phyloP scores from a whole-genome alignment of 2,888 invertebrate species.

The Drosophila nigritarsus region DNA sequence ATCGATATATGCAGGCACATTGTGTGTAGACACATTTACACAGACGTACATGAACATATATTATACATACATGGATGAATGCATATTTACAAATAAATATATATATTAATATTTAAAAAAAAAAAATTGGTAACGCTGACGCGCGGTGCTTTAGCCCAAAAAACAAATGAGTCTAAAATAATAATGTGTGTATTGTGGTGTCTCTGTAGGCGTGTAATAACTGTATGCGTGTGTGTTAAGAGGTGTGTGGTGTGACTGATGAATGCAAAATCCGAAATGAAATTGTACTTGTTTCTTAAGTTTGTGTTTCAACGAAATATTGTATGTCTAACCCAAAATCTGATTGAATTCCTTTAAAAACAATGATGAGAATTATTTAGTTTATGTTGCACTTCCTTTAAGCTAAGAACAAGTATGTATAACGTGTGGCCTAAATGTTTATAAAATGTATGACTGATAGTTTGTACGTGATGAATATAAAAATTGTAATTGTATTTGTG shows the following conservation, averaged over 20 bases:
- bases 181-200: conserved; percentile 21
- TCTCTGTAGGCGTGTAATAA: conserved; percentile 18
- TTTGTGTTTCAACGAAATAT: background rate
- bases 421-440: conserved; percentile 59
- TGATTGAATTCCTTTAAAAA: conserved; percentile 5
- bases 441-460: conserved; percentile 85
- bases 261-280: conserved; percentile 15
- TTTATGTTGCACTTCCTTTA: conserved; percentile 18
- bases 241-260: conserved; percentile 21
- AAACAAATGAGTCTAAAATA: conserved; percentile 12
- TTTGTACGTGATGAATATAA: conserved; percentile 81
- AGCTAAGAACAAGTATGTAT: conserved; percentile 39
- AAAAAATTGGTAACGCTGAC: conserved; percentile 65
- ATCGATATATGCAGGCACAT: background rate
- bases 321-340: background rate
- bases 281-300: conserved; percentile 6
- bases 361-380: conserved; percentile 13
- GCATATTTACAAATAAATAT: conserved; percentile 28
- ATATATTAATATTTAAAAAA: conserved; percentile 11
- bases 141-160: conserved; percentile 70
- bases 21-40: conserved; percentile 4
- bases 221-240: conserved; percentile 23
- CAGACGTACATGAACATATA: conserved; percentile 32
- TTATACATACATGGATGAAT: conserved; percentile 37
- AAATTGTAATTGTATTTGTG: conserved; percentile 70